phyloP scores from a whole-genome alignment of 2,888 invertebrate genomes.

The Limnephilus marmoratus region DNA sequence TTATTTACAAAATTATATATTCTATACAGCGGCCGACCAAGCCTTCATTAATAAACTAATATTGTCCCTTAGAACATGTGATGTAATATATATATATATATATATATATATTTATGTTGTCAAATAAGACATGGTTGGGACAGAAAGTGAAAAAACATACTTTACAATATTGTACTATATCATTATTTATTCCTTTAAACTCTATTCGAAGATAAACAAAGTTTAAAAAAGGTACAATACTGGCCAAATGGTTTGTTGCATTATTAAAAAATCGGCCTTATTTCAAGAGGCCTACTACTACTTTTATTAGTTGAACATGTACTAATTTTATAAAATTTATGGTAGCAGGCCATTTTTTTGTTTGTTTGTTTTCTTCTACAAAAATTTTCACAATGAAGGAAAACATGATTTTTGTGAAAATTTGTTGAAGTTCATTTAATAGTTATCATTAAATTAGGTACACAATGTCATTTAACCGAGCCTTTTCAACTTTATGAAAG shows the following conservation, averaged over 20 bases:
- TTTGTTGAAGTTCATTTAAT: neutral
- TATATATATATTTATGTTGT: neutral
- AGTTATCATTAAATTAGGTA: neutral
- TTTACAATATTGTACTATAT: constrained; percentile 4
- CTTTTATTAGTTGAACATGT: too few species aligned
- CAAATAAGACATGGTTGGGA: neutral
- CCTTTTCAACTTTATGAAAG: neutral
- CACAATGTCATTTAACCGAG: neutral
- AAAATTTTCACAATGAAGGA: neutral
- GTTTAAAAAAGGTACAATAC: neutral
- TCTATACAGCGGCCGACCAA: neutral
- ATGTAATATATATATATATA: neutral
- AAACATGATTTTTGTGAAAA: neutral
- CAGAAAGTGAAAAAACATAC: neutral
- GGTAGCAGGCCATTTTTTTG: neutral
- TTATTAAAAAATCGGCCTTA: neutral
- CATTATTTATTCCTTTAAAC: neutral
- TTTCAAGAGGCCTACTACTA: neutral
- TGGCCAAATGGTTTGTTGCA: neutral
- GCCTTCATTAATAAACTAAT: neutral
- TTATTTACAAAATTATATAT: neutral
- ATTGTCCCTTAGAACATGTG: neutral
- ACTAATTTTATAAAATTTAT: neutral
- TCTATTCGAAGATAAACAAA: neutral
- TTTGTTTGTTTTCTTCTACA: too few species aligned